Conservation (phyloP, 2,888 invertebrate genomes). For the Drosophila longiperda region DNA sequence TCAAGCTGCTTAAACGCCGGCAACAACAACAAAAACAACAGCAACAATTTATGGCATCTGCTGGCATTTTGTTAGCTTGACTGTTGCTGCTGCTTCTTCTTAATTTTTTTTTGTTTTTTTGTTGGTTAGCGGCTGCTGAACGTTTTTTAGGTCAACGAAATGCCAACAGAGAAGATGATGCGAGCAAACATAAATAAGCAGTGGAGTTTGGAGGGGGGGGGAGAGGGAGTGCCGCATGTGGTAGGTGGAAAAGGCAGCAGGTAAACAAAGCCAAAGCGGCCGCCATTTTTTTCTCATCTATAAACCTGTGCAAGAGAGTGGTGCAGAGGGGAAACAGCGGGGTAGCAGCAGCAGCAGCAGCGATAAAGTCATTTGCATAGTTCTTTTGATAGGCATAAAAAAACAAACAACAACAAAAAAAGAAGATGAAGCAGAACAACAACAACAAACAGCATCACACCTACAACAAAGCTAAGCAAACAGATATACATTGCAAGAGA, state of each 20-base stretch:
- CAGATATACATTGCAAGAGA: constrained; percentile 3
- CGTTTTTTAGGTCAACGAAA: constrained; percentile 80
- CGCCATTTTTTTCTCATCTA: constrained; percentile 62
- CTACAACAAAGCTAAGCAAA: constrained; percentile 45
- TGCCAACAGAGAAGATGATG: constrained; percentile 73
- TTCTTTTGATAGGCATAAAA: constrained; percentile 63
- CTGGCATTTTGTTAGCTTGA: constrained; percentile 64
- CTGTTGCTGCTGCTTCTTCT: constrained; percentile 27
- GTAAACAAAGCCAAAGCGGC: constrained; percentile 60
- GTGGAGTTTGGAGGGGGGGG: constrained; percentile 1
- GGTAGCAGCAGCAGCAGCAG: constrained; percentile 1
- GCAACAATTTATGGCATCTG: constrained; percentile 72
- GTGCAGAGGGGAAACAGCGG: background rate
- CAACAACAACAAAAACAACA: constrained; percentile 51
- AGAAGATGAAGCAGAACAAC: constrained; percentile 19
- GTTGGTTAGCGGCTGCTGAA: constrained; percentile 68
- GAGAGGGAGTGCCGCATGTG: constrained; percentile 17
- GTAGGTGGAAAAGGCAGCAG: constrained; percentile 56
- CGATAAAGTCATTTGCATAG: constrained; percentile 81
- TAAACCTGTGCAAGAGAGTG: constrained; percentile 53
- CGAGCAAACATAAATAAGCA: constrained; percentile 73
- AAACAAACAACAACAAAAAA: constrained; percentile 14
- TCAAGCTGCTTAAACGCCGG: constrained; percentile 52
- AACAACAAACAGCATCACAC: constrained; percentile 51
- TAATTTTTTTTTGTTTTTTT: constrained; percentile 28